A percentile compares a stretch with the other conserved stretches of the same genome.
These are phyloP conservation scores for Mixornis gularis DNA, from an alignment of 2,113 vertebrate genomes.

Conservation along the genomic window DNA sequence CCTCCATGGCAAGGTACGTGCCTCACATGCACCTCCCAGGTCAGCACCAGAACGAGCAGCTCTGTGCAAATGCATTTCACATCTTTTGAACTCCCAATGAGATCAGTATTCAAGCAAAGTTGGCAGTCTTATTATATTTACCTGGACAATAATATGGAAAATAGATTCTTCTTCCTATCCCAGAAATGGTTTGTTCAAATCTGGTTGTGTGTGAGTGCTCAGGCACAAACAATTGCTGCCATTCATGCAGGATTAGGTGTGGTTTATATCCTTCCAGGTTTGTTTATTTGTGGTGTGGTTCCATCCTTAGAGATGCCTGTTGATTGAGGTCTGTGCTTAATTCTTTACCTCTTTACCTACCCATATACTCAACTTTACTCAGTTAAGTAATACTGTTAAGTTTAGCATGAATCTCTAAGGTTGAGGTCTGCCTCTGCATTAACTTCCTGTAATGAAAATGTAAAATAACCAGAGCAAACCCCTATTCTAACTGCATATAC, in stretches of 20 bases:
- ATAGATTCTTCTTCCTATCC: background rate
- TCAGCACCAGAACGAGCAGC: background rate
- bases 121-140: background rate
- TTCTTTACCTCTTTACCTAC: background rate
- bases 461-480: slow-evolving; percentile 21
- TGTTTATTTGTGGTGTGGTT: background rate
- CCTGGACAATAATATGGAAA: background rate
- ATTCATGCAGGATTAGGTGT: slow-evolving; percentile 9
- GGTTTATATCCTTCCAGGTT: background rate
- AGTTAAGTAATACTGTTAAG: background rate
- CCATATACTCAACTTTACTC: background rate
- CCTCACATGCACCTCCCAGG: background rate
- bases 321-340: background rate
- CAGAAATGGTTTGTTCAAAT: slow-evolving; percentile 20
- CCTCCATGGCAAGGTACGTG: accelerated
- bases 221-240: background rate
- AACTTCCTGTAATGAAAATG: slow-evolving; percentile 39
- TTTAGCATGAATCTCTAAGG: background rate
- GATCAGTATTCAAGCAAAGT: background rate
- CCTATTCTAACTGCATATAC: background rate
- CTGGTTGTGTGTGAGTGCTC: background rate
- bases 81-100: background rate
- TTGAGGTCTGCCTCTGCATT: background rate
- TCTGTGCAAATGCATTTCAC: background rate
- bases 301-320: background rate